These are phyloP conservation scores for Sylvicola cinctus DNA, from an alignment of 2,888 invertebrate genomes.

Conservation along the genomic window DNA sequence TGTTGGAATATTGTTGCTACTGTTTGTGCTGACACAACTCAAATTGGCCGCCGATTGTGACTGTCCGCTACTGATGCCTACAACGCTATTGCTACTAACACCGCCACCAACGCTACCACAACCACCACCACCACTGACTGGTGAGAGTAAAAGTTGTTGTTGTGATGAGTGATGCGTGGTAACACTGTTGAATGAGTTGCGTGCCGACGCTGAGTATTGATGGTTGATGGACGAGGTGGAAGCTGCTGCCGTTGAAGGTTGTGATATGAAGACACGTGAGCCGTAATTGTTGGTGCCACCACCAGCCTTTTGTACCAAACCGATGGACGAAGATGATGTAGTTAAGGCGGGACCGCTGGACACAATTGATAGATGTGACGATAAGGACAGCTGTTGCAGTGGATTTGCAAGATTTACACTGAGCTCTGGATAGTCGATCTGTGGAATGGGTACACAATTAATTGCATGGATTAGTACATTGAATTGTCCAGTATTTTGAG, in stretches of 20 bases:
- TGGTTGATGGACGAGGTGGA: conserved; percentile 2
- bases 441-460: not conserved
- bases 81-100: no score
- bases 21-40: no score
- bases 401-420: conserved; percentile 5
- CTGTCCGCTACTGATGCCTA: no score
- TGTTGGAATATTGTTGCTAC: no score
- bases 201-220: conserved; percentile 2
- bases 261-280: not conserved
- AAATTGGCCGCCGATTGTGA: no score
- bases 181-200: no score
- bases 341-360: conserved; percentile 3
- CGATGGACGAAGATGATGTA: not conserved
- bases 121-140: no score
- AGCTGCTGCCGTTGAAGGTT: not conserved
- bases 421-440: conserved; percentile 8
- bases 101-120: no score
- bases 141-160: not conserved
- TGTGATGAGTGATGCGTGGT: not conserved
- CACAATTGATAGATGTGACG: no score
- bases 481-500: not conserved
- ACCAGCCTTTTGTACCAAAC: no score
- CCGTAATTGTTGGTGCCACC: not conserved
- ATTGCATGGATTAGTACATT: no score
- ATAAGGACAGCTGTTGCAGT: not conserved